Evolutionary conservation across 2,888 invertebrate species (phyloP), one percentile per base, ranked within the genome.

Genomic region (Patella ulyssiponensis): DNA sequence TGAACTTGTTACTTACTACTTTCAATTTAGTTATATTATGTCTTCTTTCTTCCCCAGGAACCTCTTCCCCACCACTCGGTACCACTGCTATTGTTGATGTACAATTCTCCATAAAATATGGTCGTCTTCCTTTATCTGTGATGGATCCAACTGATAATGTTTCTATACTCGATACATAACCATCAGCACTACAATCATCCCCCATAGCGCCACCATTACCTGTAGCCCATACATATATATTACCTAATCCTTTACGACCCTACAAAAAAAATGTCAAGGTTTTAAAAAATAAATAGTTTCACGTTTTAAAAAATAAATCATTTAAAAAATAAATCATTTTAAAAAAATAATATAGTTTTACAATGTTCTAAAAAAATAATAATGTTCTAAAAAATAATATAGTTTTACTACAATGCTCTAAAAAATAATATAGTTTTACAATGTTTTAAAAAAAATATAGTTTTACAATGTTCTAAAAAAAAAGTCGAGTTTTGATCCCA

Each of bases 191-290:
- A 81, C 91, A 91, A 80, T 87, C 85, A 76, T 91, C 91, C 17
- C 81, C 84, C 20, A 83, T 80, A 69, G 80, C 74, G 0, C 91
- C 91, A 12, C 91, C 91, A 80, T 91, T 91, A 53, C 91, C 91
- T 9, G 90, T 88, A 0, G 91, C 91, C 91, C 91, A 91, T 11
- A 91, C 88, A 82, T 83, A 91, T 33, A 91, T 86, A 70, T 80
- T 86, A 4, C 91, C 91, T 56, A 84, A 82, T 0, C 89, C 89
- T 52, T 80, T 77, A 9, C 91, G 85, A 44, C 90, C 90, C 90
- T 89, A 75, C 5, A 79, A 71, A 53, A 71, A 44, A 33, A 33
- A 33, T 5, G 5, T 33, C 9, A 44, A 44, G 0, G 7, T 44
- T 5, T 44, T 7, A 44, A 7, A 5, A 44, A 14, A 33, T 27